Evolutionary conservation across 2,113 vertebrate species (phyloP).

Genomic region (Suncus etruscus): DNA sequence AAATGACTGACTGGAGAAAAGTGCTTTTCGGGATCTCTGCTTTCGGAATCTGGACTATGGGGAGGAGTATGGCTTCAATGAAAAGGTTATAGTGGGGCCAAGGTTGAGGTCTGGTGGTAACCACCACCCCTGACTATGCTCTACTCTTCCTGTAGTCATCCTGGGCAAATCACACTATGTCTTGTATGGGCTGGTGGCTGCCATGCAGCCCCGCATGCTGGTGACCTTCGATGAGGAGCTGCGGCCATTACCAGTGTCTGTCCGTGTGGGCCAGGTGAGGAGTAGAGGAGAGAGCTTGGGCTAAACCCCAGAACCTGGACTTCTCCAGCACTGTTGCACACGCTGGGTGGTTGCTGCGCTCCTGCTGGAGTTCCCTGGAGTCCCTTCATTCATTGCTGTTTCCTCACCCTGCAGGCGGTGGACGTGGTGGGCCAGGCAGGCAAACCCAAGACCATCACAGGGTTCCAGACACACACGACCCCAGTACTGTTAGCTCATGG

Average conservation of each 20-base stretch:
- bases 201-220: conserved; percentile 99
- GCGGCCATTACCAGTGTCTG: conserved; percentile 95
- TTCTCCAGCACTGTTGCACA: neutral
- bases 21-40: neutral
- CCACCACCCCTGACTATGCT: neutral
- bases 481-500: conserved; percentile 97
- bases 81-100: neutral
- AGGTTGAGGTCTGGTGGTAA: neutral
- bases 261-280: conserved; percentile 97
- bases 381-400: conserved; percentile 7
- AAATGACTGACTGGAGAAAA: neutral
- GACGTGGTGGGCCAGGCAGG: conserved; percentile 99
- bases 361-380: rapidly evolving
- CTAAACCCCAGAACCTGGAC: neutral
- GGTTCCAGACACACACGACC: conserved; percentile 99
- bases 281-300: neutral
- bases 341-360: neutral
- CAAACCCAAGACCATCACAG: conserved; percentile 99
- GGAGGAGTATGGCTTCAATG: conserved; percentile 22
- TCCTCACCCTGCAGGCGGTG: conserved; percentile 90
- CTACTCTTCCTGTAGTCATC: conserved; percentile 89
- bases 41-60: neutral
- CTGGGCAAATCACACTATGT: conserved; percentile 98
- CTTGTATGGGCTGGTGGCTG: conserved; percentile 96
- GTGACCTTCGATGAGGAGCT: conserved; percentile 98